Evolutionary conservation across 1,140 invertebrate genomes (phyloP).

Genomic region (Drosophila watanabei): DNA sequence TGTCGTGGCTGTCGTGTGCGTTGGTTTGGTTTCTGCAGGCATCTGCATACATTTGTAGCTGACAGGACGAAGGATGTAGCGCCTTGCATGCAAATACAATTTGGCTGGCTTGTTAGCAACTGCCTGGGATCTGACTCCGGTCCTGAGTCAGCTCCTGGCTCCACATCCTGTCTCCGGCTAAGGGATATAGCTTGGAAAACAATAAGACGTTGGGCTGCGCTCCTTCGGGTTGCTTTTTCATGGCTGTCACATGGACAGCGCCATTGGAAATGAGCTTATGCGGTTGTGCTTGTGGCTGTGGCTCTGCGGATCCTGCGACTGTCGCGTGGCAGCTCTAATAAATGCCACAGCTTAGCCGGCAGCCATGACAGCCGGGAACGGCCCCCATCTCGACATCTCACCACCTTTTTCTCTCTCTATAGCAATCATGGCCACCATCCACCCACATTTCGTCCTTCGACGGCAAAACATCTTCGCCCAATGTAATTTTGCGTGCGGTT

Average conservation of each 20-base stretch:
- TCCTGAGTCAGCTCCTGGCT: neutral
- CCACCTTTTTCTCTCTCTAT: neutral
- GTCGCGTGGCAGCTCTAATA: slow-evolving; percentile 78
- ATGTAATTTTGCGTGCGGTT: slow-evolving; percentile 78
- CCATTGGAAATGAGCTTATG: slow-evolving; percentile 79
- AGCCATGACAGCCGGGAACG: slow-evolving; percentile 33
- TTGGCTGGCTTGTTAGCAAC: slow-evolving; percentile 76
- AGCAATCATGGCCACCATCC: too few species aligned
- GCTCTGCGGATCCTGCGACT: slow-evolving; percentile 42
- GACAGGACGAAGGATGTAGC: slow-evolving; percentile 69
- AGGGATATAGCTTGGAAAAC: slow-evolving; percentile 50
- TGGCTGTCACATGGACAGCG: slow-evolving; percentile 73
- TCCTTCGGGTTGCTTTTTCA: slow-evolving; percentile 26
- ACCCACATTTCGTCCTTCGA: slow-evolving; percentile 5
- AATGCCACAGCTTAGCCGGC: slow-evolving; percentile 77
- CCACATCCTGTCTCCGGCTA: slow-evolving; percentile 26
- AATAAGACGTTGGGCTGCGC: slow-evolving; percentile 62
- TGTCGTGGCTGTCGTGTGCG: slow-evolving; percentile 81
- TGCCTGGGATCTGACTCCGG: slow-evolving; percentile 15
- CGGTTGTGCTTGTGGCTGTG: slow-evolving; percentile 48
- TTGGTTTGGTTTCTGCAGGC: slow-evolving; percentile 74
- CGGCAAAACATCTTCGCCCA: slow-evolving; percentile 52
- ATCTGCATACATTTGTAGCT: slow-evolving; percentile 82
- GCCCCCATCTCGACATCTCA: neutral
- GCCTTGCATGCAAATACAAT: slow-evolving; percentile 82